These are phyloP conservation scores for Brachyptera risi DNA, from an alignment of 2,888 invertebrate genomes.

Conservation along the genomic window DNA sequence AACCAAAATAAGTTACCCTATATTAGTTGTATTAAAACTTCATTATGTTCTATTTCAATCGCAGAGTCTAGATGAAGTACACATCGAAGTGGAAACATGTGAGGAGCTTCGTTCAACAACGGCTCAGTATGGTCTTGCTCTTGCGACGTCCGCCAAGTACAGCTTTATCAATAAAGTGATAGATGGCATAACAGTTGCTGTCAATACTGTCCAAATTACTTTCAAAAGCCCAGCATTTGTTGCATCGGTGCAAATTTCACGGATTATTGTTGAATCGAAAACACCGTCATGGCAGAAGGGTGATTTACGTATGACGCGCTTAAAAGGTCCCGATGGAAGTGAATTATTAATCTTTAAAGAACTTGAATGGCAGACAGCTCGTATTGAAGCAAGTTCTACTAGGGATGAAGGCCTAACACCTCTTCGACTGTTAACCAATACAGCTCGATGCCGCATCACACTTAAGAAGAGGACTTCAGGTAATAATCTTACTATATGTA, in stretches of 20 bases:
- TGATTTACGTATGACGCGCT: conserved; percentile 84
- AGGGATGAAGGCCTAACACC: conserved; percentile 77
- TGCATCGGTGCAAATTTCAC: conserved; percentile 92
- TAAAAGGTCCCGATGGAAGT: conserved; percentile 84
- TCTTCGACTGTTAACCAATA: conserved; percentile 85
- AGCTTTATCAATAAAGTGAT: conserved; percentile 90
- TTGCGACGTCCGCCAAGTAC: conserved; percentile 67
- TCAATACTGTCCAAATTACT: conserved; percentile 90
- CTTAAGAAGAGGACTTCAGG: conserved; percentile 91
- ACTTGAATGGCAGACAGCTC: conserved; percentile 93
- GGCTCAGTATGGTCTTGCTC: conserved; percentile 52
- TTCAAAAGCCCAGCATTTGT: conserved; percentile 94
- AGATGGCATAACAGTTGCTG: conserved; percentile 94
- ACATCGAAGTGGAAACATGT: conserved; percentile 90
- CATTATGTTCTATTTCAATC: too few relatives aligned
- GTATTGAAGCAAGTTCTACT: conserved; percentile 89
- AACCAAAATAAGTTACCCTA: too few relatives aligned
- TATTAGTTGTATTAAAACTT: too few relatives aligned
- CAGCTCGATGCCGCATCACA: conserved; percentile 89
- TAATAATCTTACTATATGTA: conserved; percentile 42
- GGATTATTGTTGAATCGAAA: conserved; percentile 90
- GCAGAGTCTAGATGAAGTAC: conserved; percentile 89
- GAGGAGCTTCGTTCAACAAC: conserved; percentile 69
- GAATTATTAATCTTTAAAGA: conserved; percentile 95
- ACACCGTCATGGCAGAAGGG: conserved; percentile 84